These are phyloP conservation scores for Notospermus geniculatus DNA, from an alignment of 1,140 invertebrate genomes.

Conservation along the genomic window DNA sequence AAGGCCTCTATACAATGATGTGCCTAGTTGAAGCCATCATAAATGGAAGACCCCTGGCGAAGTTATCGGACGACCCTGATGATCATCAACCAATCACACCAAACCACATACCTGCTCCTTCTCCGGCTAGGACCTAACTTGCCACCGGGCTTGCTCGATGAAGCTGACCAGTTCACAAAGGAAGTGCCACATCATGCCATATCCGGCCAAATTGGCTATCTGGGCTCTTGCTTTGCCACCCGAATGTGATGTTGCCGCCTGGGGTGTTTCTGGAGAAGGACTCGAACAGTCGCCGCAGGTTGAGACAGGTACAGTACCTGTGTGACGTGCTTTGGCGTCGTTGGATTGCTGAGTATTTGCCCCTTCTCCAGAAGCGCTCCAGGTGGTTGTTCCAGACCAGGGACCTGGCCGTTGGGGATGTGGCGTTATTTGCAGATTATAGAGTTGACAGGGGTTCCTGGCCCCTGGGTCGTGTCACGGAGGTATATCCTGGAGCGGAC, in stretches of 20 bases:
- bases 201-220: too few relatives aligned
- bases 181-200: too few relatives aligned
- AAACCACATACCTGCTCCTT: conserved; percentile 10
- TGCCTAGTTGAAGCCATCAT: conserved; percentile 9
- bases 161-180: conserved; percentile 5
- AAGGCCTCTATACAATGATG: conserved; percentile 2
- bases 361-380: conserved; percentile 8
- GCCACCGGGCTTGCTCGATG: conserved; percentile 6
- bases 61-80: not conserved
- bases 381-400: conserved; percentile 8
- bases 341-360: conserved; percentile 18
- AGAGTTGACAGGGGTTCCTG: not conserved
- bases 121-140: not conserved
- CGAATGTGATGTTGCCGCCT: too few relatives aligned
- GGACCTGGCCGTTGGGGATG: conserved; percentile 12
- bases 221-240: too few relatives aligned
- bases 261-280: too few relatives aligned
- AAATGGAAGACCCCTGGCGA: conserved; percentile 6
- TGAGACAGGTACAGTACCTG: conserved; percentile 14
- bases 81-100: conserved; percentile 8
- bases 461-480: conserved; percentile 8
- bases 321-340: conserved; percentile 16
- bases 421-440: conserved; percentile 11
- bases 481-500: conserved; percentile 11
- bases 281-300: too few relatives aligned